A percentile compares a stretch with the other conserved stretches of the same genome.
Conservation (phyloP, 2,797 vertebrate genomes). For the Darevskia mixta region DNA sequence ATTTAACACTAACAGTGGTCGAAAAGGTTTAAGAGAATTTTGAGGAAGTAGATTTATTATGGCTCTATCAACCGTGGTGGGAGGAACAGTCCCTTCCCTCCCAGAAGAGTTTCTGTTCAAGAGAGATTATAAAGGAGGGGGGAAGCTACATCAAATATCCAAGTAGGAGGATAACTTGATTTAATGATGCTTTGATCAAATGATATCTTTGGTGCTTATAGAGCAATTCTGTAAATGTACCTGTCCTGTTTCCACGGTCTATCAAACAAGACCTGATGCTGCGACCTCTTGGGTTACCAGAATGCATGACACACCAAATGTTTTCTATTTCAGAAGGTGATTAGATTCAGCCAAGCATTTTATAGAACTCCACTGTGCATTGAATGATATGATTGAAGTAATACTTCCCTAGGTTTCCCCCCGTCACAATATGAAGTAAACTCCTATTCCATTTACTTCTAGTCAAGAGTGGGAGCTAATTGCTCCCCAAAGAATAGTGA, state of each 20-base stretch:
- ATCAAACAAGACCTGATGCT: constrained; percentile 24
- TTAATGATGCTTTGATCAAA: constrained; percentile 50
- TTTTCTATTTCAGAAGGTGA: constrained; percentile 45
- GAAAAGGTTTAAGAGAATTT: background rate
- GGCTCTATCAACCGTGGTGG: background rate
- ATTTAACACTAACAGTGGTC: background rate
- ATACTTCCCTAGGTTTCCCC: background rate
- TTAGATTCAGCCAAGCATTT: constrained; percentile 42
- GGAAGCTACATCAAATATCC: background rate
- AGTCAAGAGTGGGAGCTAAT: constrained; percentile 31
- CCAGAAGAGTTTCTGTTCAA: background rate
- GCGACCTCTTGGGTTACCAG: constrained; percentile 41
- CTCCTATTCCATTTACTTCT: constrained; percentile 24
- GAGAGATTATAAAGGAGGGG: background rate
- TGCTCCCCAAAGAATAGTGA: constrained; percentile 27
- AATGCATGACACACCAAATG: constrained; percentile 24
- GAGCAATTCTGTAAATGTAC: constrained; percentile 30
- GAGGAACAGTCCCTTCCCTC: background rate
- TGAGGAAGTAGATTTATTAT: background rate
- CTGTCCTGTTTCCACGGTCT: constrained; percentile 47
- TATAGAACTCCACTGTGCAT: constrained; percentile 46
- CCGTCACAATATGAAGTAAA: constrained; percentile 2
- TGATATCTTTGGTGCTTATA: constrained; percentile 44
- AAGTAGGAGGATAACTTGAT: constrained; percentile 43
- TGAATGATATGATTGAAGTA: constrained; percentile 28